Conservation (phyloP, 2,888 invertebrate species). For the Belgica antarctica region DNA sequence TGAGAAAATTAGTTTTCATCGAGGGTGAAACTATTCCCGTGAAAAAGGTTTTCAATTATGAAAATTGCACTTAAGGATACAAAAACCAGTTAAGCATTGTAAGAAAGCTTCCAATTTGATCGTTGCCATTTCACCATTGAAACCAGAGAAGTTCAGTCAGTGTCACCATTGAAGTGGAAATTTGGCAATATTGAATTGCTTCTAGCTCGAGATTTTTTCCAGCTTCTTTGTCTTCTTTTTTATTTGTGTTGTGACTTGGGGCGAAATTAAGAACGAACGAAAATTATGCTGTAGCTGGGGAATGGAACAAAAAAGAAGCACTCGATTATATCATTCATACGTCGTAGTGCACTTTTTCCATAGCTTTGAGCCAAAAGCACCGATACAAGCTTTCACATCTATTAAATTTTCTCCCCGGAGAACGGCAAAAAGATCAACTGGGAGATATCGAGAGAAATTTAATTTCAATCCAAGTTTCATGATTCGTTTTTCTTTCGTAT, state of each 20-base stretch:
- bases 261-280: conserved; percentile 9
- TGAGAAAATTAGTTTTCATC: conserved; percentile 18
- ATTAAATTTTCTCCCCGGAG: background rate
- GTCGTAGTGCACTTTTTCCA: background rate
- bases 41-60: conserved; percentile 8
- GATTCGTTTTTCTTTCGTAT: background rate
- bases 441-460: conserved; percentile 8
- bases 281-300: background rate
- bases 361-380: background rate
- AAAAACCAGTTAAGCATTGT: background rate
- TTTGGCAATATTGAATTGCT: conserved; percentile 26
- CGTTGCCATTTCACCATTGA: too few species aligned
- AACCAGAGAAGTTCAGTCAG: background rate
- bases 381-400: conserved; percentile 17
- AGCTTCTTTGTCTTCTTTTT: background rate
- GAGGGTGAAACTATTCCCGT: background rate
- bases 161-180: background rate
- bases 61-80: background rate
- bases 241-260: background rate
- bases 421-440: conserved; percentile 21
- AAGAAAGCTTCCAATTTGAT: background rate
- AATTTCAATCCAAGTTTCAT: conserved; percentile 1
- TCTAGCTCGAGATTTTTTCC: conserved; percentile 8
- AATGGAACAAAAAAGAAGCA: background rate
- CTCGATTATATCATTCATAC: conserved; percentile 18